Base-by-base conservation (phyloP, 2,797 vertebrate species). In the Lerista edwardsae region DNA sequence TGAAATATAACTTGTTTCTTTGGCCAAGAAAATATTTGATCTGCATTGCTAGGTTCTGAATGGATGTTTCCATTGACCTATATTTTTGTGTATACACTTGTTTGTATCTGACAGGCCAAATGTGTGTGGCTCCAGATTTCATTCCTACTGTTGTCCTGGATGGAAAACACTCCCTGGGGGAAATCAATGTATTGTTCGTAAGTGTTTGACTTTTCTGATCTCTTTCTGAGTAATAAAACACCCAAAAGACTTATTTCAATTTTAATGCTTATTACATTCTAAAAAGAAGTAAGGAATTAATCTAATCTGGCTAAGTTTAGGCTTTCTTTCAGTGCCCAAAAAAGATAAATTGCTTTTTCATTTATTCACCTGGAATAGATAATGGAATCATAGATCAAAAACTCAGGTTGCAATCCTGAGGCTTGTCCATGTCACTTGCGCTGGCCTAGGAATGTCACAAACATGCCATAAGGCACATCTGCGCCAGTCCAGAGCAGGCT, bases 141-240 rank as follows among this genome's bases (percentile, higher is more conserved):
- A 95, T 80, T 96, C 95, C 1, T 97, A 96, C 86, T 97, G 96
- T 88, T 97, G 96, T 74, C 96, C 96, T 80, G 96, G 96, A 76
- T 97, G 96, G 96, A 97, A 96, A 91, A 97, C 95, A 0, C 92
- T 96, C 86, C 95, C 96, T 55, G 95, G 95, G 88, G 96, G 96
- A 89, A 96, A 96, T 88, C 96, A 96, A 57, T 97, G 96, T 90
- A 95, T 97, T 87, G 96, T 97, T 92, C 95, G 96, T 97, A 96
- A 97, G 96, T 97, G 89, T 94, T 67, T 86, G 74, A 73, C 85
- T 91, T 87, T 86, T 90, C 0, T 73, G 81, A 41, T 8, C 61
- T 23, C 23, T 59, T 12, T 51, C 47, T 51, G 17, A 3, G 0
- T 79, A 34, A 41, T 67, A 69, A 29, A 36, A 64, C 67, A 73